Evolutionary conservation across 2,113 vertebrate species (phyloP).

Genomic region (Pelecanoides urinatrix): DNA sequence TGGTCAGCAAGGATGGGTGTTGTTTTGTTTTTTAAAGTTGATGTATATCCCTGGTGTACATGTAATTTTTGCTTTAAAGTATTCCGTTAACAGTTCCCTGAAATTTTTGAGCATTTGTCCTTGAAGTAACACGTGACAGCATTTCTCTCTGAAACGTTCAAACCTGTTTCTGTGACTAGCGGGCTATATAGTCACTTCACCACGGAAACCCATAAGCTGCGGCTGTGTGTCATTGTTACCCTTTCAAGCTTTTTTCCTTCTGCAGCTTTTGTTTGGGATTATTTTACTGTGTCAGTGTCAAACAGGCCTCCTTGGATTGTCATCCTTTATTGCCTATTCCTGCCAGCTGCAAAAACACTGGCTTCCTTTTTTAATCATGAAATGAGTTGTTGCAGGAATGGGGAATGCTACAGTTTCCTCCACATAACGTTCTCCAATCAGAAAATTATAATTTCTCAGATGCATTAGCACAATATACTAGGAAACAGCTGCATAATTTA

Average conservation of each 20-base stretch:
- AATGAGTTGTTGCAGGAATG: conserved; percentile 52
- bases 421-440: conserved; percentile 37
- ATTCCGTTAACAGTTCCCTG: not conserved
- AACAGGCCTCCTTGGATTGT: conserved; percentile 42
- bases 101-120: not conserved
- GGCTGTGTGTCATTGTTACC: not conserved
- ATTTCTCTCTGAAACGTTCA: not conserved
- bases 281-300: conserved; percentile 46
- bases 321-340: conserved; percentile 46
- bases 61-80: not conserved
- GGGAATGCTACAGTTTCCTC: conserved; percentile 58
- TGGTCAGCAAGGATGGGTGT: not conserved
- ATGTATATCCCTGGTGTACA: not conserved
- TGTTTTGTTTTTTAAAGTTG: not conserved
- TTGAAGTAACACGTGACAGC: not conserved
- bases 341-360: conserved; percentile 60
- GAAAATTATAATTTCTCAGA: conserved; percentile 55
- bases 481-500: conserved; percentile 77
- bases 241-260: not conserved
- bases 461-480: conserved; percentile 61
- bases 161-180: not conserved
- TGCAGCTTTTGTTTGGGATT: conserved; percentile 15
- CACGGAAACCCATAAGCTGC: not conserved
- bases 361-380: conserved; percentile 63
- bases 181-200: not conserved